Evolutionary conservation across 2,797 vertebrate species (phyloP), one percentile per base, ranked within the genome.

Genomic region (Sebastiscus albofasciatus): DNA sequence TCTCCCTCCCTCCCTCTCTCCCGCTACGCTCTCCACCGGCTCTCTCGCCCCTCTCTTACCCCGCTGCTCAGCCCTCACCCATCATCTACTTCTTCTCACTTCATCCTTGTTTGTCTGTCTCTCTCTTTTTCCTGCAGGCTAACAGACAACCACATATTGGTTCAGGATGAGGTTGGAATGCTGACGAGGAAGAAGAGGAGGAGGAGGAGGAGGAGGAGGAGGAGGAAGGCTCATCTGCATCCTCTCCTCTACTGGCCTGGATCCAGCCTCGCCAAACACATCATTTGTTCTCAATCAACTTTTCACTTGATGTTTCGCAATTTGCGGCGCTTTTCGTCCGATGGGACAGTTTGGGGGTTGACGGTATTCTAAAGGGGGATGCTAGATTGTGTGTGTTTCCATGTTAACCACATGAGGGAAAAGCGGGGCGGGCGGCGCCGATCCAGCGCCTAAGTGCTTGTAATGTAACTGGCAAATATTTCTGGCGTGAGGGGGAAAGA

Each of bases 391-490:
- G 39, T 34, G 39, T 29, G 74, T 83, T 76, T 85, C 29, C 71
- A 56, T 10, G 81, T 62, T 64, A 71, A 60, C 82, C 86, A 74
- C 90, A 56, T 4, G 78, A 80, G 85, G 46, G 79, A 31, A 31
- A 80, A 81, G 64, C 20, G 29, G 22, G 79, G 39, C 14, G 39
- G 1, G 65, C 52, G 72, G 82, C 9, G 8, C n/a, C 1, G 62
- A 71, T 87, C 81, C 92, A 89, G 83, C 55, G 80, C 78, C 55
- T 87, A 88, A 89, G 84, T 78, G 87, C 85, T 75, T 34, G 34
- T 78, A 86, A 87, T 80, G 84, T 84, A 84, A 77, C 89, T 81
- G 89, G 88, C 75, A 90, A 75, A 56, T 75, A 74, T 78, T 82
- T 73, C 49, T 89, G 90, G 86, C 89, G 85, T 0, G 29, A 67